Conservation (phyloP, 2,888 invertebrate genomes). For the Netelia melanura region DNA sequence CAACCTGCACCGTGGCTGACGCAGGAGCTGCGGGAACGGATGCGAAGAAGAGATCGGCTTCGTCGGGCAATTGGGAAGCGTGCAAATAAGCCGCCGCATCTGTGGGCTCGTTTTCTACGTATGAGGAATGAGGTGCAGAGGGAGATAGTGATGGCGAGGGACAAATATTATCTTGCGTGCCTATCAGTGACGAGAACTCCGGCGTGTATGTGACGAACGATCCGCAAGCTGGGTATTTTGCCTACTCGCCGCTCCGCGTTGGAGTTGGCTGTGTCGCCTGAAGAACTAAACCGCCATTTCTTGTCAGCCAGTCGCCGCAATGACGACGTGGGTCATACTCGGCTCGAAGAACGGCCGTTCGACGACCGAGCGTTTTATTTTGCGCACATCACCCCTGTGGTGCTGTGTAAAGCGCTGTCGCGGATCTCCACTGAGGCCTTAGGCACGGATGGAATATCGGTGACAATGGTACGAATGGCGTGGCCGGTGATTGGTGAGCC, state of each 20-base stretch:
- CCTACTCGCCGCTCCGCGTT: neutral
- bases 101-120: neutral
- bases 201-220: neutral
- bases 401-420: neutral
- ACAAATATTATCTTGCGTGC: neutral
- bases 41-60: neutral
- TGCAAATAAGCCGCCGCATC: too few relatives aligned
- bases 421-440: neutral
- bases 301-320: neutral
- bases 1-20: neutral
- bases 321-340: too few relatives aligned
- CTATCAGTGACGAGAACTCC: neutral
- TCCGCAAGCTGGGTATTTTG: neutral
- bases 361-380: neutral
- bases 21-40: neutral
- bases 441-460: conserved; percentile 7
- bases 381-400: neutral
- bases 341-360: neutral
- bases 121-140: neutral
- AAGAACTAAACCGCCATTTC: neutral
- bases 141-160: neutral
- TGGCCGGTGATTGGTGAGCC: neutral
- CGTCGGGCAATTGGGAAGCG: too few relatives aligned
- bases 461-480: neutral
- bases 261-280: neutral